Base-by-base conservation (phyloP, 2,113 vertebrate species). In the Hassar affinis region DNA sequence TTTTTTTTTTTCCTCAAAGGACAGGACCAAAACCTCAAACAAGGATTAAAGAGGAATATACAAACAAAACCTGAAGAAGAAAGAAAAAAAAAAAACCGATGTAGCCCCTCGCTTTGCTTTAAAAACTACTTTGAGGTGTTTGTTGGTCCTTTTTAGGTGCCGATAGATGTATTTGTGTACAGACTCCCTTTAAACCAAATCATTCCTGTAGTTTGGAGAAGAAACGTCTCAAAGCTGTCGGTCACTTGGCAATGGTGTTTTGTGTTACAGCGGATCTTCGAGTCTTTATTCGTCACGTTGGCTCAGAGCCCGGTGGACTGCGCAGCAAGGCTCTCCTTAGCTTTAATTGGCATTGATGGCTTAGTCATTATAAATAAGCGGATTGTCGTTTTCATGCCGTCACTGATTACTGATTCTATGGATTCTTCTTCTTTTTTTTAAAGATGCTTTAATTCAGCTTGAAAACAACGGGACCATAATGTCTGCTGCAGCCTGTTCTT, bases 21-120 rank as follows among this genome's bases (percentile, higher is more conserved):
- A 94, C 93, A 94, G 94, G 94, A 95, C 94, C 94, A 95, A 95
- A 95, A 94, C 91, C 92, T 94, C 90, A 88, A 86, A 92, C 88
- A 90, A 91, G 85, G 88, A 91, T n/a, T 87, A 84, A 87, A 89
- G 81, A 92, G 90, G 87, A 83, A 89, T 90, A 87, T 88, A 91
- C 84, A 80, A 78, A 79, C 38, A 42, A 42, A n/a, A 85, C 77
- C 64, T 85, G 89, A 91, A 90, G 87, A 86, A 87, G 76, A 42
- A 22, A 86, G 85, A 86, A 69, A 52, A 18, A 33, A 47, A 47
- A 9, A 47, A 47, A 54, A 75, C 92, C 91, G 91, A 94, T 94
- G 93, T 94, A 94, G 93, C 93, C 93, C n/a, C 92, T 93, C 88
- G 93, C 91, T 91, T 42, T 93, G 93, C 92, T 94, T 94, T 93